Base-by-base conservation (phyloP, 1,140 invertebrate species). In the Elymnias hypermnestra region DNA sequence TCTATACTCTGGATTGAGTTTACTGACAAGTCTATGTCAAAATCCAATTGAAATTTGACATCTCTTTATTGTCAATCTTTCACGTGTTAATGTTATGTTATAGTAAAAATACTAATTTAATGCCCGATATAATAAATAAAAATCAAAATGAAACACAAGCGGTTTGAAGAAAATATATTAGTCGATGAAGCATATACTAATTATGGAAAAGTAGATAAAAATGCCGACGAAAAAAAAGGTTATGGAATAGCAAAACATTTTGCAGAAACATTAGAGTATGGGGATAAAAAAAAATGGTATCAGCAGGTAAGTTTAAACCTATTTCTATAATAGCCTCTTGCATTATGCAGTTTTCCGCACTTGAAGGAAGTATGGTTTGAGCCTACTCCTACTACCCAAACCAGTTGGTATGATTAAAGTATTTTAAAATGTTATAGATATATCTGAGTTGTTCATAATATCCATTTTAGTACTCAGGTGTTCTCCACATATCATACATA, bases 251-350 rank as follows among this genome's bases (percentile, higher is more conserved):
- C 81, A 5, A 83, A 78, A 53, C 69, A 85, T 63, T 79, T 83
- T 18, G 77, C 83, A 12, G 79, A 86, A 67, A 85, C 59, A 25
- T 60, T 85, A 12, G 78, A 83, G 54, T 85, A 75, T 64, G 78
- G 63, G 22, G 82, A 85, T 3, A 83, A 69, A 56, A 86, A 83
- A 57, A 87, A 86, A 53, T 87, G 86, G 86, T 82, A 74, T 59
- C 67, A 84, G 26, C 79, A 87, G 68, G 86, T 86, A 69, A 56
- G 35, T 28, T 10, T 12, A 5, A 13, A 12, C 41, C 10, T 22
- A 8, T 26, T 6, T 26, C 10, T 31, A 9, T 18, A 17, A 1
- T 10, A 14, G 23, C 5, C 22, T 1, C 21, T 43, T 5, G 13
- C 5, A 35, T 37, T 37, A 26, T n/a, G n/a, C n/a, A n/a, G n/a